Evolutionary conservation across 1,140 invertebrate genomes (phyloP).

Genomic region (Cyphomyrmex costatus): DNA sequence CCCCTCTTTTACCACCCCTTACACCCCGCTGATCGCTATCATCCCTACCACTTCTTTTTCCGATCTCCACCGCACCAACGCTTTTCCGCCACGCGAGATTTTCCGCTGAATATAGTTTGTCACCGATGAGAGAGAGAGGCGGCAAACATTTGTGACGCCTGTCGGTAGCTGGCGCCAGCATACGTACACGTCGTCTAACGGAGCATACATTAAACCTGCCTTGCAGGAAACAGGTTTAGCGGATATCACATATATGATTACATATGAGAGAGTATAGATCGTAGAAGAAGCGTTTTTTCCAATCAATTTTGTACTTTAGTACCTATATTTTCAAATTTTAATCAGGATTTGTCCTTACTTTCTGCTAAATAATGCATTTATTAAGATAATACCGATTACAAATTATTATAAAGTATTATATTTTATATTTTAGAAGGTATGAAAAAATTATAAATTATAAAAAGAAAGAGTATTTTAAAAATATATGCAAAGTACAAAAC

Average conservation of each 20-base stretch:
- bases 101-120: constrained; percentile 61
- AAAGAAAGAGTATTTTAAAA: background rate
- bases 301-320: background rate
- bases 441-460: background rate
- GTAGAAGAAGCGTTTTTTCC: background rate
- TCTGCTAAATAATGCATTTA: background rate
- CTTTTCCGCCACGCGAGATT: constrained; percentile 66
- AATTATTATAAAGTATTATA: background rate
- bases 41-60: constrained; percentile 37
- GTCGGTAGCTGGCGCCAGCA: constrained; percentile 53
- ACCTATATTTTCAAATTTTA: background rate
- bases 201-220: background rate
- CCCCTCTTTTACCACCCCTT: constrained; percentile 52
- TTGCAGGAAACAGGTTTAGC: constrained; percentile 33
- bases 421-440: background rate
- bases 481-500: background rate
- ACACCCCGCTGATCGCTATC: constrained; percentile 53
- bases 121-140: constrained; percentile 24
- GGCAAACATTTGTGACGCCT: constrained; percentile 29
- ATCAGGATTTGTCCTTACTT: background rate
- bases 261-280: background rate
- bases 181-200: constrained; percentile 28
- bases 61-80: constrained; percentile 39
- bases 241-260: constrained; percentile 25
- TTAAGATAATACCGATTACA: background rate